Evolutionary conservation across 2,888 invertebrate species (phyloP).

Genomic region (Catocala fraxini): DNA sequence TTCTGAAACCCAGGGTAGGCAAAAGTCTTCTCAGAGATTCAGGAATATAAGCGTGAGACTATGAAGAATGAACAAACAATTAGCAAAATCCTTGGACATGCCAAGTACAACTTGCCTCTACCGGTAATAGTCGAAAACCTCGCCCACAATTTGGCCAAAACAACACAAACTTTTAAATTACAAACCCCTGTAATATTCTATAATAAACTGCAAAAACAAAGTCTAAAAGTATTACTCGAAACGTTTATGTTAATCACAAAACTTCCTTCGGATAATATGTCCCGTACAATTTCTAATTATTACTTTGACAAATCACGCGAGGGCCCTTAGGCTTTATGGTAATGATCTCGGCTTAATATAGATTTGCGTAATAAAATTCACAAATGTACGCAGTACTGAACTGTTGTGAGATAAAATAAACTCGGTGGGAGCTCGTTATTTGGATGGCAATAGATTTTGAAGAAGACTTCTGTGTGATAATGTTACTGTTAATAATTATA

Average conservation of each 20-base stretch:
- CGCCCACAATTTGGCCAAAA: too few species aligned
- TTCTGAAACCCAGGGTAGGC: too few species aligned
- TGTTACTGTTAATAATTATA: too few species aligned
- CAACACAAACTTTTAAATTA: too few species aligned
- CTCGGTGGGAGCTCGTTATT: not conserved
- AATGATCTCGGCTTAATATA: conserved; percentile 15
- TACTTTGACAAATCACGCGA: conserved; percentile 29
- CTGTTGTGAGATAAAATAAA: conserved; percentile 3
- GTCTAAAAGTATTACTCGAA: conserved; percentile 15
- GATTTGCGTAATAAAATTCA: conserved; percentile 9
- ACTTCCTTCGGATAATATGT: conserved; percentile 16
- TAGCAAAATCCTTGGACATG: too few species aligned
- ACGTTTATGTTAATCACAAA: conserved; percentile 25
- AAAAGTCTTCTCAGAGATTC: too few species aligned
- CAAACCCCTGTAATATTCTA: conserved; percentile 2
- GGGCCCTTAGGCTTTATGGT: conserved; percentile 15
- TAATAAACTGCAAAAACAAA: conserved; percentile 13
- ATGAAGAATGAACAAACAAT: too few species aligned
- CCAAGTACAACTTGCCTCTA: too few species aligned
- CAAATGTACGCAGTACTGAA: conserved; percentile 1
- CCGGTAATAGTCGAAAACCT: too few species aligned
- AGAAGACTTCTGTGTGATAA: too few species aligned
- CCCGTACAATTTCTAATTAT: conserved; percentile 20
- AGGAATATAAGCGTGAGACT: too few species aligned
- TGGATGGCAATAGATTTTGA: not conserved